Percentiles rank a stretch among this genome's conserved stretches.
These are phyloP conservation scores for Antigone vipio DNA, from an alignment of 2,113 vertebrate species.

Conservation along the genomic window DNA sequence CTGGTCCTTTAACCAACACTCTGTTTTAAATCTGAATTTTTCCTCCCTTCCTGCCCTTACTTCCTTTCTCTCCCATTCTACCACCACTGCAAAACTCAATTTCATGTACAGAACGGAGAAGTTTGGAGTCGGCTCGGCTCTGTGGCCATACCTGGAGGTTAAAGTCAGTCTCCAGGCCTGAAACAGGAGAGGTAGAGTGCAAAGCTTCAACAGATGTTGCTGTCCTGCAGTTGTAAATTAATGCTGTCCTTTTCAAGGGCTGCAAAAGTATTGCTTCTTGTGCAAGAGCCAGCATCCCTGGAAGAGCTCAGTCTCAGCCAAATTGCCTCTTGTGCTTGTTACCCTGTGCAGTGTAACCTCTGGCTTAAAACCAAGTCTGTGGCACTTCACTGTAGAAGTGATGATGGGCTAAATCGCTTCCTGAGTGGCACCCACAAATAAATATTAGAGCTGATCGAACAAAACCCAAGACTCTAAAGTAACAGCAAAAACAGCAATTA, in stretches of 20 bases:
- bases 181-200: background rate
- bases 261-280: background rate
- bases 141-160: background rate
- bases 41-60: background rate
- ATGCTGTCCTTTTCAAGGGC: background rate
- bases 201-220: background rate
- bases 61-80: background rate
- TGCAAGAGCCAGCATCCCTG: background rate
- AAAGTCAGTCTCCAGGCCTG: background rate
- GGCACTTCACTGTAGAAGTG: background rate
- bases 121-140: background rate
- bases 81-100: background rate
- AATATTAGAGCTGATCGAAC: constrained; percentile 22
- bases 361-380: background rate
- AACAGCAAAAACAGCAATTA: constrained; percentile 32
- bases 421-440: constrained; percentile 14
- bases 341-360: background rate
- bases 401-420: constrained; percentile 15
- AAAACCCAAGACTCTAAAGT: background rate
- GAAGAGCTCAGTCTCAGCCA: background rate
- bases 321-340: background rate
- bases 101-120: background rate
- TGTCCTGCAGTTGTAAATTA: background rate
- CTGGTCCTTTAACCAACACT: background rate
- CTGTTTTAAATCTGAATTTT: background rate